phyloP scores from a whole-genome alignment of 1,140 invertebrate genomes.

The Drosophila malerkotliana region DNA sequence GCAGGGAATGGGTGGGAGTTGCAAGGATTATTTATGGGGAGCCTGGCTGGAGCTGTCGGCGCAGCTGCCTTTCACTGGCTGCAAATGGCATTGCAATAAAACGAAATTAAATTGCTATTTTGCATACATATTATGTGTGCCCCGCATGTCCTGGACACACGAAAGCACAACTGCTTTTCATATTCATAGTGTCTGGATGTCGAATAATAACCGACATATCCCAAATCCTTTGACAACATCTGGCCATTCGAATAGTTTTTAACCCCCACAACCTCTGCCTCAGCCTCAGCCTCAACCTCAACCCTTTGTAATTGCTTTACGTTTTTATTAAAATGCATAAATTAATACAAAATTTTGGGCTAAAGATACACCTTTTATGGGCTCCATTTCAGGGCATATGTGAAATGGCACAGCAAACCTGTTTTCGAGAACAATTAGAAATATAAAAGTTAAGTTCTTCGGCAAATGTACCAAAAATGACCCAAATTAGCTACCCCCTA shows the following conservation, averaged over 20 bases:
- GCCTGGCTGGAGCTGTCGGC: constrained; percentile 40
- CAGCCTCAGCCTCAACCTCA: constrained; percentile 8
- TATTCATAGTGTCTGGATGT: constrained; percentile 67
- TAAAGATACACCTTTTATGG: constrained; percentile 48
- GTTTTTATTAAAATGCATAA: constrained; percentile 81
- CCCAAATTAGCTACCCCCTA: constrained; percentile 63
- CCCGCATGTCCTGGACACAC: constrained; percentile 49
- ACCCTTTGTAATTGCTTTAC: constrained; percentile 64
- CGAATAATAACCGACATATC: constrained; percentile 49
- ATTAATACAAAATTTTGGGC: constrained; percentile 63
- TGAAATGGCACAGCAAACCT: constrained; percentile 50
- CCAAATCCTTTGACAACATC: constrained; percentile 77
- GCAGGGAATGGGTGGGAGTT: background rate
- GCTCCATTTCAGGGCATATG: constrained; percentile 45
- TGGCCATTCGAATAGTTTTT: constrained; percentile 71
- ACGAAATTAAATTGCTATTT: constrained; percentile 82
- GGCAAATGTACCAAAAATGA: constrained; percentile 66
- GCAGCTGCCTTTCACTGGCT: constrained; percentile 71
- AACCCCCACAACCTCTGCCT: constrained; percentile 22
- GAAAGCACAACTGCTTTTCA: constrained; percentile 34
- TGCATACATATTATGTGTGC: constrained; percentile 70
- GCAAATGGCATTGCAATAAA: constrained; percentile 81
- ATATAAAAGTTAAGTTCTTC: constrained; percentile 33
- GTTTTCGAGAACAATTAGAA: constrained; percentile 64
- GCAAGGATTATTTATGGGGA: constrained; percentile 70